Evolutionary conservation across 2,888 invertebrate species (phyloP), one percentile per base, ranked within the genome.

Genomic region (Trisateles emortualis): DNA sequence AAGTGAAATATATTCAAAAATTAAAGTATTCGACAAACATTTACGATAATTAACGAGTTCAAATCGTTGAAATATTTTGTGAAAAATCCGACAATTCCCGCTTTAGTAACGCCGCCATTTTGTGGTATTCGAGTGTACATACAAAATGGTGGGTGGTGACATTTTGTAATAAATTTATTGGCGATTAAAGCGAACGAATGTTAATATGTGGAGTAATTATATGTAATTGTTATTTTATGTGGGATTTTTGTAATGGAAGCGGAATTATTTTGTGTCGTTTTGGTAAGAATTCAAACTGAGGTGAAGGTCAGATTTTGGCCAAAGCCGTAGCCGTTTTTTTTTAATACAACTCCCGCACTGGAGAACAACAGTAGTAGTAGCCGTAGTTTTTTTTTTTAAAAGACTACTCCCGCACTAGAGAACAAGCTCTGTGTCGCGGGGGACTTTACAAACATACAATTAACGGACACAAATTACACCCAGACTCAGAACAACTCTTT

Each of bases 111-210:
- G 43, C 32, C 56, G 67, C 63, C 57, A 52, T 59, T 64, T 60
- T 52, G 30, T 13, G 48, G 38, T 40, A 61, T 56, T 59, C 29
- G 14, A 8, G 46, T 44, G 60, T 58, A 61, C 56, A 57, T 51
- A 17, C 42, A 61, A 71, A 44, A 68, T 68, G 59, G 68, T 40
- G 55, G 29, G 2, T 10, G 32, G 36, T 56, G 42, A 45, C 47
- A 48, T 52, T 63, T 57, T 50, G 57, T 11, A 50, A 57, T 64
- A 32, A 44, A 48, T 67, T 57, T 54, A 58, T 41, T 49, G 32
- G 40, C 39, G 29, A 54, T 54, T 41, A 54, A 45, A 30, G 39
- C 3, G 30, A 26, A 16, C 16, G 36, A 53, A 56, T 59, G 52
- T 52, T 30, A 42, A 48, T 35, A 24, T 35, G 16, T 1, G 4